Percentiles rank a stretch among this genome's conserved stretches.
phyloP scores from a whole-genome alignment of 2,113 vertebrate species.

The Cynopterus brachyotis region DNA sequence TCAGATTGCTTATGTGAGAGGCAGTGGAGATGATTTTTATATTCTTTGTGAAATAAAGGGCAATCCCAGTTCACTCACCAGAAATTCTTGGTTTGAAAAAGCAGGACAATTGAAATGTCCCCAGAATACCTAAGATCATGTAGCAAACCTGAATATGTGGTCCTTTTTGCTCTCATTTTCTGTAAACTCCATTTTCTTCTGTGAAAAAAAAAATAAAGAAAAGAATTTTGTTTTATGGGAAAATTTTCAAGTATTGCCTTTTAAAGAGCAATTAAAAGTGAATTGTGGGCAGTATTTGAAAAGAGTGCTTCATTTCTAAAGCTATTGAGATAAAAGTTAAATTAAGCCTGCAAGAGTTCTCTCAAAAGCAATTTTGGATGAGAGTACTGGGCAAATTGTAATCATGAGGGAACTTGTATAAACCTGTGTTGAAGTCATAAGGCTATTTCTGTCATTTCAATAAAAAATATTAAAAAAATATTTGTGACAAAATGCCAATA shows the following conservation, averaged over 20 bases:
- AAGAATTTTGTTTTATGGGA: conserved; percentile 11
- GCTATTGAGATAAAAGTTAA: conserved; percentile 54
- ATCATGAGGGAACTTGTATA: background rate
- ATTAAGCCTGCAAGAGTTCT: conserved; percentile 40
- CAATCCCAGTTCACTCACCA: background rate
- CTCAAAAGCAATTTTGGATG: conserved; percentile 28
- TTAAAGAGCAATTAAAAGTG: conserved; percentile 51
- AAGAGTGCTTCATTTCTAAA: conserved; percentile 37
- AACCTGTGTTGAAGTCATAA: background rate
- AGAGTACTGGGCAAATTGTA: background rate
- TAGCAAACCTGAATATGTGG: background rate
- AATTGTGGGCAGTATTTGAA: conserved; percentile 50
- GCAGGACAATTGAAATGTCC: background rate
- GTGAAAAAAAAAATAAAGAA: background rate
- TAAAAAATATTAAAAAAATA: background rate
- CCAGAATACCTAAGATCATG: background rate
- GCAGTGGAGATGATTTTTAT: background rate
- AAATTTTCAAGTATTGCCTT: conserved; percentile 57
- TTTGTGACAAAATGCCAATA: background rate
- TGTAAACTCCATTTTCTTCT: background rate
- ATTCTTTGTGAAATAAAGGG: background rate
- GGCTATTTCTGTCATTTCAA: background rate
- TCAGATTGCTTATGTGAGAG: background rate
- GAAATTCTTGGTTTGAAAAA: background rate
- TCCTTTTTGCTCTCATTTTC: background rate